These are phyloP conservation scores for Chlorospingus semifuscus DNA, from an alignment of 2,797 vertebrate genomes.

Conservation along the genomic window DNA sequence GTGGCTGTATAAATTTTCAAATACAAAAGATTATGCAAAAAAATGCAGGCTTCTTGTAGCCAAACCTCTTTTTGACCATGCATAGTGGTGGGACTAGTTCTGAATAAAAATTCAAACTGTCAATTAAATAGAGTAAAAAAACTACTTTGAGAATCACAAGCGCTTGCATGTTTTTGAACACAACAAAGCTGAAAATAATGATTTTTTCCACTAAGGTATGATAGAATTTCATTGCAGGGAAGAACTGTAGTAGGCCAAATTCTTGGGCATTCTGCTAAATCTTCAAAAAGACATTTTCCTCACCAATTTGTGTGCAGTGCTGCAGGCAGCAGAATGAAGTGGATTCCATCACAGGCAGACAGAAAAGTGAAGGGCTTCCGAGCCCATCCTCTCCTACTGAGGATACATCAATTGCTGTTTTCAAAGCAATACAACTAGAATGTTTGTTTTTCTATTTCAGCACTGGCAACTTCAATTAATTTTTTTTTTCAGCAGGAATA, in stretches of 20 bases:
- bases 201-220: not conserved
- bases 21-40: not conserved
- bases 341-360: not conserved
- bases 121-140: not conserved
- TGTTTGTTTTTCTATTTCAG: not conserved
- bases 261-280: not conserved
- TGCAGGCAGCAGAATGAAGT: not conserved
- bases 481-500: not conserved
- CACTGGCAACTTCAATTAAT: not conserved
- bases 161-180: not conserved
- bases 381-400: not conserved
- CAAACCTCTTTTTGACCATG: not conserved
- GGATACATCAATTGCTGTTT: not conserved
- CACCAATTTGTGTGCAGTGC: not conserved
- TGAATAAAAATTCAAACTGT: not conserved
- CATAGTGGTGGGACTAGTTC: not conserved
- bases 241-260: not conserved
- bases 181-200: not conserved
- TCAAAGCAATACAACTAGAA: not conserved
- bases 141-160: not conserved
- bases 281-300: not conserved
- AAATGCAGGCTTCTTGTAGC: not conserved
- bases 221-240: not conserved
- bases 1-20: not conserved
- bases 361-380: not conserved